These are phyloP conservation scores for Emydura subglobosa DNA, from an alignment of 2,113 vertebrate species.

Conservation along the genomic window DNA sequence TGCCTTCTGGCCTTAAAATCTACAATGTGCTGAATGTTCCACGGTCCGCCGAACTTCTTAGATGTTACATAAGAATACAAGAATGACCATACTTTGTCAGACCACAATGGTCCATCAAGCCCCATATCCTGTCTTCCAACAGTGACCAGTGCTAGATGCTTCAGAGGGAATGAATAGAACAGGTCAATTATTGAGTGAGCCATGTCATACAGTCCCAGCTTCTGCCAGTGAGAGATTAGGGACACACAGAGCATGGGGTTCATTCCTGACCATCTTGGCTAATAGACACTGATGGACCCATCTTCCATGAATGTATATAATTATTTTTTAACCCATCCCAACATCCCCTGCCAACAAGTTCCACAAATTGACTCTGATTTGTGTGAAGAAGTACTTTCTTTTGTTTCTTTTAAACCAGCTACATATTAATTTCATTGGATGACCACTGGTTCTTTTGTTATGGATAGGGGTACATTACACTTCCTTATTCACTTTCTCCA, in stretches of 20 bases:
- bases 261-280: neutral
- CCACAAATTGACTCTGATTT: neutral
- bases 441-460: neutral
- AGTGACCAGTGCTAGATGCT: neutral
- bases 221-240: neutral
- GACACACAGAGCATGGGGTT: neutral
- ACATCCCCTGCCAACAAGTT: neutral
- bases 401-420: neutral
- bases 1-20: neutral
- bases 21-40: neutral
- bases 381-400: neutral
- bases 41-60: too few relatives aligned
- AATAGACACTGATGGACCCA: neutral
- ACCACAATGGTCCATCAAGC: neutral
- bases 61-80: too few relatives aligned
- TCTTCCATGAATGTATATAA: neutral
- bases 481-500: neutral
- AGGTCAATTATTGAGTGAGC: neutral
- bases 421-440: neutral
- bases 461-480: neutral
- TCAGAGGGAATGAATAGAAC: neutral
- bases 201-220: too few relatives aligned
- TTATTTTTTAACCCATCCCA: neutral
- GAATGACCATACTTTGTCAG: too few relatives aligned
- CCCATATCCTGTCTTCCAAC: neutral